phyloP scores from a whole-genome alignment of 2,888 invertebrate species.

The Nomada ruficornis region DNA sequence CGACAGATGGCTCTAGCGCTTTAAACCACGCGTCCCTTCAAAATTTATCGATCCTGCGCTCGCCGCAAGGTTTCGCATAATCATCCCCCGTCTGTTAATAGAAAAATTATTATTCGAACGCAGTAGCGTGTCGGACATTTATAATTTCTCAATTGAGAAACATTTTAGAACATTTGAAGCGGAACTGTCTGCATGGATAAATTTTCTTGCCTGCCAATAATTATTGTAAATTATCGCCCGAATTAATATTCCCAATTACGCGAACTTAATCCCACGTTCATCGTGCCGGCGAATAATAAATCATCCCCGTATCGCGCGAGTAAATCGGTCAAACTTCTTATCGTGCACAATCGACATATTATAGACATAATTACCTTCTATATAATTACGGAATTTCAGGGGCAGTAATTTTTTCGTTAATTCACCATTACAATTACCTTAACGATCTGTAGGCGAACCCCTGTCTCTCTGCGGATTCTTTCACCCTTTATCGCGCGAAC shows the following conservation, averaged over 20 bases:
- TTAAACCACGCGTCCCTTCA: conserved; percentile 35
- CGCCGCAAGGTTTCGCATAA: not conserved
- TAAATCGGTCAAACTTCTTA: not conserved
- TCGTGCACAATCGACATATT: too few relatives aligned
- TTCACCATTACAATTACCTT: not conserved
- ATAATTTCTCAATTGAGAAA: not conserved
- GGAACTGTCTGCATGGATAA: too few relatives aligned
- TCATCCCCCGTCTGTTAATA: too few relatives aligned
- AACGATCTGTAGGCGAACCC: not conserved
- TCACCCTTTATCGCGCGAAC: too few relatives aligned
- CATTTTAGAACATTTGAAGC: not conserved
- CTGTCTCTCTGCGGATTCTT: too few relatives aligned
- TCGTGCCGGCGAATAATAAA: too few relatives aligned
- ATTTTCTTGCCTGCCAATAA: too few relatives aligned
- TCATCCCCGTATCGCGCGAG: too few relatives aligned
- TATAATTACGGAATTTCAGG: not conserved
- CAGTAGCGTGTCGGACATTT: not conserved
- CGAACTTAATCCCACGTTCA: too few relatives aligned
- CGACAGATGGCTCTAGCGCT: conserved; percentile 79
- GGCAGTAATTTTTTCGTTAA: not conserved
- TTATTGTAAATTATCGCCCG: too few relatives aligned
- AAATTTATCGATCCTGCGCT: not conserved
- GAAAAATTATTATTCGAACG: not conserved
- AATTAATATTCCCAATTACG: too few relatives aligned
- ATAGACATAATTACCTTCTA: fast-evolving